Conservation (phyloP, 2,888 invertebrate species). For the Ditylenchus weischeri region DNA sequence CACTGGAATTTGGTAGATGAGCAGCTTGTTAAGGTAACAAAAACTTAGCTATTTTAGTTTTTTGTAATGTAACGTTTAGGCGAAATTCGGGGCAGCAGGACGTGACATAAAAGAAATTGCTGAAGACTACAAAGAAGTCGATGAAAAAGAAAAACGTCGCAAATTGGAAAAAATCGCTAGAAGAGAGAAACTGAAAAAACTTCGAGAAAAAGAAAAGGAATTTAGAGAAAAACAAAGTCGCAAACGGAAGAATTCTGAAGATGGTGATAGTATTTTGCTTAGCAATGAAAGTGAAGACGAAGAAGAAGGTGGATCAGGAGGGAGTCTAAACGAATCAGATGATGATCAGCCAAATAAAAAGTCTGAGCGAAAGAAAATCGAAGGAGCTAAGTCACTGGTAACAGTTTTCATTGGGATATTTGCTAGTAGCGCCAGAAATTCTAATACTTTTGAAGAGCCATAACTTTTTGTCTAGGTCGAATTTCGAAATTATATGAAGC, state of each 20-base stretch:
- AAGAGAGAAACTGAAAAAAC: slow-evolving; percentile 25
- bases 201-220: slow-evolving; percentile 24
- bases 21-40: slow-evolving; percentile 17
- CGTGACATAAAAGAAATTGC: slow-evolving; percentile 34
- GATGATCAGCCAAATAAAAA: too few relatives aligned
- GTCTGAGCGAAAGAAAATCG: slow-evolving; percentile 25
- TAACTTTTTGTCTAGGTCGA: too few relatives aligned
- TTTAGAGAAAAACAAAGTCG: background rate
- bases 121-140: slow-evolving; percentile 30
- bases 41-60: background rate
- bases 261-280: slow-evolving; percentile 1
- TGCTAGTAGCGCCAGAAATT: too few relatives aligned
- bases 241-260: background rate
- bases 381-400: slow-evolving; percentile 30
- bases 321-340: slow-evolving; percentile 18
- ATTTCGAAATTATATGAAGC: too few relatives aligned
- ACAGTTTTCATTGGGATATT: background rate
- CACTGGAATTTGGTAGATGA: slow-evolving; percentile 10
- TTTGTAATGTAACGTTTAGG: too few relatives aligned
- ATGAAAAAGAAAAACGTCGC: slow-evolving; percentile 27
- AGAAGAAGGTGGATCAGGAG: background rate
- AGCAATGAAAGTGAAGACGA: slow-evolving; percentile 20
- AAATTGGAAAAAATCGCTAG: slow-evolving; percentile 27
- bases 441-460: too few relatives aligned
- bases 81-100: slow-evolving; percentile 28